phyloP scores from a whole-genome alignment of 2,797 vertebrate species.

The Strix occidentalis region DNA sequence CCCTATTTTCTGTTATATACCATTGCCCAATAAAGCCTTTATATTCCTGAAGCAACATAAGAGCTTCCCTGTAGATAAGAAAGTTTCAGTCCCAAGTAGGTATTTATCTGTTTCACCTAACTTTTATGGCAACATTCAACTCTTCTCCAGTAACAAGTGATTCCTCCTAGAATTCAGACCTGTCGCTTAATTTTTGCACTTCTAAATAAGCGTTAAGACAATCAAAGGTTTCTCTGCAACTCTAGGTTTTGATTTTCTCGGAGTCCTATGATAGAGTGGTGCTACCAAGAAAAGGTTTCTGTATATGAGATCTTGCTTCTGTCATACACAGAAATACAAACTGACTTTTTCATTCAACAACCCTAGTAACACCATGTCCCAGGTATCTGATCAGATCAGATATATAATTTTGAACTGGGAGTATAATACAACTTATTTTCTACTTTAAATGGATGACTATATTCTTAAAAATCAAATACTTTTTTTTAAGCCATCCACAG shows the following conservation, averaged over 20 bases:
- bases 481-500: not conserved
- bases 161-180: not conserved
- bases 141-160: not conserved
- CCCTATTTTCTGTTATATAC: not conserved
- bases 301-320: not conserved
- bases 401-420: not conserved
- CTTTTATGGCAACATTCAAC: not conserved
- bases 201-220: not conserved
- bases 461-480: not conserved
- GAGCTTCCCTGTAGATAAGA: not conserved
- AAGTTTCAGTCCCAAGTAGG: not conserved
- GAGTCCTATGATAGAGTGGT: not conserved
- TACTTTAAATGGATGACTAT: not conserved
- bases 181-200: not conserved
- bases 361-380: not conserved
- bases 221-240: not conserved
- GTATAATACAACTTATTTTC: not conserved
- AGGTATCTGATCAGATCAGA: not conserved
- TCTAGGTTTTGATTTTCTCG: not conserved
- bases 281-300: not conserved
- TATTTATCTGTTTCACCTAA: not conserved
- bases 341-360: not conserved
- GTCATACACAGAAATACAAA: not conserved
- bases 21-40: not conserved
- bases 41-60: not conserved